A percentile compares a stretch with the other conserved stretches of the same genome.
phyloP scores from a whole-genome alignment of 2,888 invertebrate species.

The Scaptomyza caliginosa region DNA sequence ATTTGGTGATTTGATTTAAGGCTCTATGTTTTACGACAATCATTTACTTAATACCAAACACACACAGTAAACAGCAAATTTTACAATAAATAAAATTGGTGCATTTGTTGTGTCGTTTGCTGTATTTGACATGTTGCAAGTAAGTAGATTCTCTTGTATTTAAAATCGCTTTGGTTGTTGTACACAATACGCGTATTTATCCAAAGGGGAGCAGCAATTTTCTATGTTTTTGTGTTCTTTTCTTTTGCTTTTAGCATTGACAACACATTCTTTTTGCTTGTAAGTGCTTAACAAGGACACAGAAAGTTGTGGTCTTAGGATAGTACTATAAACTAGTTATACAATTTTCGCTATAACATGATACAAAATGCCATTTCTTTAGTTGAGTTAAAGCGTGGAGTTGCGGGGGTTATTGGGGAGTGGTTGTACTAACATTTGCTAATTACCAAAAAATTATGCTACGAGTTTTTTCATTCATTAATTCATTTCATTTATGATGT shows the following conservation, averaged over 20 bases:
- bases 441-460: slow-evolving; percentile 70
- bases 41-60: slow-evolving; percentile 25
- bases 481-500: not conserved
- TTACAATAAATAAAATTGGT: slow-evolving; percentile 6
- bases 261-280: not conserved
- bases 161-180: slow-evolving; percentile 10
- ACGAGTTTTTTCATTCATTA: slow-evolving; percentile 26
- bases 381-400: slow-evolving; percentile 13
- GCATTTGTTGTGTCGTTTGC: not conserved
- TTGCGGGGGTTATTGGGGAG: too few species aligned
- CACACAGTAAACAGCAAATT: slow-evolving; percentile 31
- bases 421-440: slow-evolving; percentile 48
- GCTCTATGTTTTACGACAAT: slow-evolving; percentile 68
- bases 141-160: slow-evolving; percentile 13
- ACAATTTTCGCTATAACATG: slow-evolving; percentile 56
- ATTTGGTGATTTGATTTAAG: slow-evolving; percentile 78
- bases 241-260: slow-evolving; percentile 6
- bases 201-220: not conserved
- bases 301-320: slow-evolving; percentile 8
- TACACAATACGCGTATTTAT: not conserved
- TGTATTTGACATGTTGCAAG: not conserved
- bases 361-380: slow-evolving; percentile 55
- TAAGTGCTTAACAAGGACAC: not conserved
- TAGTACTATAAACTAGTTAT: slow-evolving; percentile 28
- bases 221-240: not conserved